A percentile compares a stretch with the other conserved stretches of the same genome.
phyloP scores from a whole-genome alignment of 2,797 vertebrate species.

The Lithobates sylvaticus region DNA sequence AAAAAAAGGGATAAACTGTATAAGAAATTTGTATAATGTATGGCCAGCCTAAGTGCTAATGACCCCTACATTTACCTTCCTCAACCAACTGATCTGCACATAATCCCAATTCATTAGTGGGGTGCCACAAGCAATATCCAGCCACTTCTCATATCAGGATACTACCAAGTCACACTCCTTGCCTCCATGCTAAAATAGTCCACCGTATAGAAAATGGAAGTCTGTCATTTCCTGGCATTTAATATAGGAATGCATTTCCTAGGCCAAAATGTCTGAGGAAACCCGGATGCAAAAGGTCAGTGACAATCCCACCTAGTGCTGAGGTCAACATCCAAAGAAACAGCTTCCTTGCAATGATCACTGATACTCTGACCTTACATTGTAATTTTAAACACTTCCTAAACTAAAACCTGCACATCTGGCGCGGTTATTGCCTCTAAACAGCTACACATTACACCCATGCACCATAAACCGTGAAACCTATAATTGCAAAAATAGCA shows the following conservation, averaged over 20 bases:
- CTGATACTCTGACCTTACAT: not conserved
- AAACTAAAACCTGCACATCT: not conserved
- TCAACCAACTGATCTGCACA: no score
- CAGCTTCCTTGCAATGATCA: not conserved
- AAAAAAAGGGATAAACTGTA: no score
- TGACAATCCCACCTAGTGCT: not conserved
- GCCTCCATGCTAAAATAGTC: no score
- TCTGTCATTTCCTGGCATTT: not conserved
- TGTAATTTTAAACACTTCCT: not conserved
- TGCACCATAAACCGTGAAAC: not conserved
- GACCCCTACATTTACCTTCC: no score
- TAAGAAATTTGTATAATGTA: no score
- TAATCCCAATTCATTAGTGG: no score
- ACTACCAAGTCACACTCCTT: no score
- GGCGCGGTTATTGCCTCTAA: not conserved
- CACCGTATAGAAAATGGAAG: not conserved
- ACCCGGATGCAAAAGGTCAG: not conserved
- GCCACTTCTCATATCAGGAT: no score
- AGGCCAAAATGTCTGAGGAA: not conserved
- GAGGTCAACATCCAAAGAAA: conserved; percentile 15
- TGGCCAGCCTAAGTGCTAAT: no score
- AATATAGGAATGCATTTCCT: conserved; percentile 5
- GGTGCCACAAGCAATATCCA: no score
- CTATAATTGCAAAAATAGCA: no score
- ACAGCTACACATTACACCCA: not conserved